Evolutionary conservation across 1,140 invertebrate species (phyloP), one percentile per base, ranked within the genome.

Genomic region (Drosophila orena): DNA sequence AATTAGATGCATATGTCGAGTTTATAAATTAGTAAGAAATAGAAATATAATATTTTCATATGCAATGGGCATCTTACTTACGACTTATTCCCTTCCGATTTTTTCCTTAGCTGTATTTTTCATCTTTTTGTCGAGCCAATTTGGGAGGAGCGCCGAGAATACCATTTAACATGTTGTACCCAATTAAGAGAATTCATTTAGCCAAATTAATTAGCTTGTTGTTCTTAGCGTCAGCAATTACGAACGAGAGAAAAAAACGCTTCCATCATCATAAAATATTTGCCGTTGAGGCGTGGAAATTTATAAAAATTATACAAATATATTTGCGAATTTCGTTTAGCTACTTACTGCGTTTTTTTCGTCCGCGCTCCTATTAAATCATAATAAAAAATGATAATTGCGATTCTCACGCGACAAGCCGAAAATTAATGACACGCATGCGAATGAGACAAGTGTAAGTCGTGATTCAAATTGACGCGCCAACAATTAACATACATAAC

Each of bases 361-460:
- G 20, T 61, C 46, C 27, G 44, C 42, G 24, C 61, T 30, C 44
- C 79, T 80, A 79, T 89, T 88, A 89, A 88, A 88, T 88, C 83
- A 88, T 89, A 89, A 77, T 88, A 88, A 89, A 88, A 83, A 88
- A 88, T 57, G 85, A 89, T 88, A 88, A 88, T 88, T 89, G 84
- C 77, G 72, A 84, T 88, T 64, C 79, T 88, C 84, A 88, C 84
- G 84, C 84, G 72, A 50, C 52, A 42, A 65, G 53, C 75, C 77
- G 77, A 89, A 88, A 88, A 89, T 88, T 89, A 89, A 59, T 43
- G 64, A 61, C 55, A 55, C 50, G 69, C 84, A 77, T 56, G 75
- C 79, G 68, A 79, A 64, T 46, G 66, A 77, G 84, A 89, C 79
- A 89, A 88, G 84, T 88, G 84, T 89, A 88, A 88, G 84, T 88